A percentile compares a stretch with the other conserved stretches of the same genome.
Evolutionary conservation across 2,113 vertebrate genomes (phyloP).

Genomic region (Neotragus moschatus): DNA sequence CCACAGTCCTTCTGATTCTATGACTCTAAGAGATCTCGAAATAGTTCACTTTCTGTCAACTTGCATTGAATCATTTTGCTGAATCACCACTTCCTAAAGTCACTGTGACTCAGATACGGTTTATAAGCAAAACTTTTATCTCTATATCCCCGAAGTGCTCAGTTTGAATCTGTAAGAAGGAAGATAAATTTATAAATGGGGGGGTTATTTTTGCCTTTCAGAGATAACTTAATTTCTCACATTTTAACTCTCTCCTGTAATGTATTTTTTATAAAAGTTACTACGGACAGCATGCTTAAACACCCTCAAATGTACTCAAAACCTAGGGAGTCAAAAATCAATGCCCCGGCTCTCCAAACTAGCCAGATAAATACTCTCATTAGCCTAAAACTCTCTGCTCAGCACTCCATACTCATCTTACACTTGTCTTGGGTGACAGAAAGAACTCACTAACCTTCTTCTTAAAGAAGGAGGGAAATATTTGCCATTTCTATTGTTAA

Average conservation of each 20-base stretch:
- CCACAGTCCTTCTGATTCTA: not conserved
- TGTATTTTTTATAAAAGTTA: not conserved
- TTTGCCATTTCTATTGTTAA: not conserved
- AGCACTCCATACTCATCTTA: not conserved
- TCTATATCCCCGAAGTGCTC: not conserved
- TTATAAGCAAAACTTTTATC: not conserved
- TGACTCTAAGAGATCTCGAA: not conserved
- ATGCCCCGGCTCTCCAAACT: not conserved
- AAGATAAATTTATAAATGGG: not conserved
- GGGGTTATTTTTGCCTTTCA: not conserved
- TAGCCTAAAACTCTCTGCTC: not conserved
- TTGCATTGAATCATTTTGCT: not conserved
- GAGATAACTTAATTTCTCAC: not conserved
- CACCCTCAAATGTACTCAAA: not conserved
- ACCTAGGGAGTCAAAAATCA: not conserved
- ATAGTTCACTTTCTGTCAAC: not conserved
- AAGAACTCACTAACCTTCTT: not conserved
- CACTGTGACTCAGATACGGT: not conserved
- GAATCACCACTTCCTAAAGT: not conserved
- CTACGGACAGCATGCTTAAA: not conserved
- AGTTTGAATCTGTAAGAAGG: slow-evolving; percentile 24
- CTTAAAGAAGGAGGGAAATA: not conserved
- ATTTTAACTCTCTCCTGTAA: not conserved
- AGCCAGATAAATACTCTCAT: not conserved
- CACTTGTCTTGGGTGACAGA: not conserved